Evolutionary conservation across 2,888 invertebrate genomes (phyloP).

Genomic region (Drosophila macrothrix): DNA sequence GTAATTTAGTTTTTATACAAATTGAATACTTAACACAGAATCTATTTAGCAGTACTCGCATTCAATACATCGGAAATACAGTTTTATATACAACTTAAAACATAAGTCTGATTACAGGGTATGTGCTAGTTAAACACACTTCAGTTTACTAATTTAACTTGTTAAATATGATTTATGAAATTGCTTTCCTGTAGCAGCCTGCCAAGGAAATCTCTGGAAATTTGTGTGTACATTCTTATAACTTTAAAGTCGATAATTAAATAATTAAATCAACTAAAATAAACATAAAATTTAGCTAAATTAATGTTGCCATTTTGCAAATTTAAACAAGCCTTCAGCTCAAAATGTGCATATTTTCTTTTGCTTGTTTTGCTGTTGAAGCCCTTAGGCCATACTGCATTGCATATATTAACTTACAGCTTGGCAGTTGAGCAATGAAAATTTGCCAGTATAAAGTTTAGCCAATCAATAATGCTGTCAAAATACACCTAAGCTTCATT

Average conservation of each 20-base stretch:
- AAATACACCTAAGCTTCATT: conserved; percentile 20
- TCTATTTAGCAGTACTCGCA: not conserved
- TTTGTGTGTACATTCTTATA: not conserved
- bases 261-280: conserved; percentile 9
- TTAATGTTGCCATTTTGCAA: not conserved
- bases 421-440: conserved; percentile 9
- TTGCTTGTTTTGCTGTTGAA: conserved; percentile 7
- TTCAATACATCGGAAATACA: not conserved
- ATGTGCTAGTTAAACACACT: not conserved
- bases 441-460: conserved; percentile 29
- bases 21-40: not conserved
- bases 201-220: not conserved
- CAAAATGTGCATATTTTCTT: not conserved
- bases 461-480: conserved; percentile 36
- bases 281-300: not conserved
- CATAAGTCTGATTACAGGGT: not conserved
- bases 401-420: conserved; percentile 25
- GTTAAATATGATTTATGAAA: conserved; percentile 26
- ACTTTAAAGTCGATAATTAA: conserved; percentile 8
- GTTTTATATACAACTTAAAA: not conserved
- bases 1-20: not conserved
- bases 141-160: not conserved
- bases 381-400: conserved; percentile 13
- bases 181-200: not conserved
- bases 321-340: not conserved